Evolutionary conservation across 2,797 vertebrate genomes (phyloP).

Genomic region (Epinephelus coioides): DNA sequence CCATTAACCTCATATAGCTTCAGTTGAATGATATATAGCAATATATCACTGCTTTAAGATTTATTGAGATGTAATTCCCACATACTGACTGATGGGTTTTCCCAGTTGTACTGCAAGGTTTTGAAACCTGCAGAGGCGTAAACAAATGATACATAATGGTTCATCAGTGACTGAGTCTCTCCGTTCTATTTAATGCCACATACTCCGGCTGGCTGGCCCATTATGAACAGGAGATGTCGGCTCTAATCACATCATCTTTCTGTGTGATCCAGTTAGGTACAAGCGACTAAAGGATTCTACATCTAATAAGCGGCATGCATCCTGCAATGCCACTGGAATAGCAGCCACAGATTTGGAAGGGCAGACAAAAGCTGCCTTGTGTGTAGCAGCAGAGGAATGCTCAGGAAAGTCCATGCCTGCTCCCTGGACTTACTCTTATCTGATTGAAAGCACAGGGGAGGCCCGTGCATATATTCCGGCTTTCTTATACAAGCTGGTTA

Average conservation of each 20-base stretch:
- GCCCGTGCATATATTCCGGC: slow-evolving; percentile 65
- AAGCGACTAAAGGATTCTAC: slow-evolving; percentile 54
- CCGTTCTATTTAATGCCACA: neutral
- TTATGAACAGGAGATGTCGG: slow-evolving; percentile 41
- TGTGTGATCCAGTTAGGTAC: slow-evolving; percentile 65
- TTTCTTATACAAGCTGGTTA: slow-evolving; percentile 57
- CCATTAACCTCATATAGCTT: slow-evolving; percentile 42
- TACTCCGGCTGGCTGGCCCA: slow-evolving; percentile 15
- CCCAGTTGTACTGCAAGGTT: neutral
- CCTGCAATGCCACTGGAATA: slow-evolving; percentile 38
- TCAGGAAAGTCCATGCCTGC: slow-evolving; percentile 65
- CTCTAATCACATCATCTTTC: slow-evolving; percentile 68
- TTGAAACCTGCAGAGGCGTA: neutral
- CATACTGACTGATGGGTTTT: slow-evolving; percentile 21
- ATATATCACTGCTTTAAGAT: slow-evolving; percentile 7
- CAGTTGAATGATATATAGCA: slow-evolving; percentile 16
- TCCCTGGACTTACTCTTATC: slow-evolving; percentile 78
- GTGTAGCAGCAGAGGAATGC: slow-evolving; percentile 72
- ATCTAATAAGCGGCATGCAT: slow-evolving; percentile 63
- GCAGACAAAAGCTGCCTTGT: slow-evolving; percentile 77
- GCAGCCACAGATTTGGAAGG: slow-evolving; percentile 45
- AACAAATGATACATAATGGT: neutral
- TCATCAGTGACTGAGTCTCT: slow-evolving; percentile 1
- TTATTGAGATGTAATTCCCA: neutral
- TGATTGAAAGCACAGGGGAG: slow-evolving; percentile 72